Evolutionary conservation across 2,113 vertebrate genomes (phyloP).

Genomic region (Deroptyus accipitrinus): DNA sequence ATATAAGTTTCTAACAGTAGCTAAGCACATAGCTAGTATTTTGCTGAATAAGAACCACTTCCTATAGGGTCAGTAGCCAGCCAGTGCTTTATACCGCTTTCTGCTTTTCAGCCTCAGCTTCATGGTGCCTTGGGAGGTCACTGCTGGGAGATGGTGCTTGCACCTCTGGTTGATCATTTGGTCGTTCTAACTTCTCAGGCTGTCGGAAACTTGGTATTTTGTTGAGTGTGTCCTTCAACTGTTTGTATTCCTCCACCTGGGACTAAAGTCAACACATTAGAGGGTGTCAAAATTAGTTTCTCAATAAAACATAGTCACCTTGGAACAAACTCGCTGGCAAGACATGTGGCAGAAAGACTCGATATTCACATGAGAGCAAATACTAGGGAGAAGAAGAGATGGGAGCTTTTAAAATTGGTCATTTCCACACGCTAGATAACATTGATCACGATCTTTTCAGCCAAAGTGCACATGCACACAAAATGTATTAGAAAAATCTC

Average conservation of each 20-base stretch:
- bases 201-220: slow-evolving; percentile 77
- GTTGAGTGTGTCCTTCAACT: slow-evolving; percentile 86
- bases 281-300: background rate
- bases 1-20: background rate
- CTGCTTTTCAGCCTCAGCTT: background rate
- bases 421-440: slow-evolving; percentile 12
- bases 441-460: slow-evolving; percentile 33
- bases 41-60: background rate
- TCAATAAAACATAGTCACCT: background rate
- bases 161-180: background rate
- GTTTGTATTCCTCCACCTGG: slow-evolving; percentile 91
- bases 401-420: background rate
- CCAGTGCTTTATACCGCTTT: slow-evolving; percentile 46
- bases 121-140: background rate
- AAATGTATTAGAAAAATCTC: slow-evolving; percentile 49
- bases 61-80: accelerated
- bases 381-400: background rate
- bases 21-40: accelerated
- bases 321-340: background rate
- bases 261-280: slow-evolving; percentile 73
- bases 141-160: background rate
- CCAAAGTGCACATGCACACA: slow-evolving; percentile 70
- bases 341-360: background rate
- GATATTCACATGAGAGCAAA: background rate
- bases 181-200: slow-evolving; percentile 36